Percentiles rank a stretch among this genome's conserved stretches.
Conservation (phyloP, 2,113 vertebrate genomes). For the Danio rerio region DNA sequence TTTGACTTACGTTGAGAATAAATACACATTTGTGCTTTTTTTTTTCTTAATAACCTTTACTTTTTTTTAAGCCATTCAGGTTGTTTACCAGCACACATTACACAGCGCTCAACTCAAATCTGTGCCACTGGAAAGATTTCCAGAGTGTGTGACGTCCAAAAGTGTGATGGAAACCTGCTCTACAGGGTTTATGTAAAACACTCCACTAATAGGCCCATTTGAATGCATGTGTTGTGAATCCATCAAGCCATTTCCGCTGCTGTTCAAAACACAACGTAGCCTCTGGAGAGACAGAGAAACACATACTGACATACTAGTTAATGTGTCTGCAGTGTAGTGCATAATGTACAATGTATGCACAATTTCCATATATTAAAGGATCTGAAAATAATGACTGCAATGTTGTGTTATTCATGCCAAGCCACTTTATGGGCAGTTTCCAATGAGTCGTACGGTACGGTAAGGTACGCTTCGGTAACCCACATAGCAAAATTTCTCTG, state of each 20-base stretch:
- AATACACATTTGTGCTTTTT: not conserved
- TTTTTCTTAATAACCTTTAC: not conserved
- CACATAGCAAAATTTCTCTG: no score
- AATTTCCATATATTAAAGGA: not conserved
- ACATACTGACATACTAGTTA: not conserved
- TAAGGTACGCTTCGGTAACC: no score
- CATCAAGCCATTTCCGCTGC: constrained; percentile 29
- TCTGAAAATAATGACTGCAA: no score
- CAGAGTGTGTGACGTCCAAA: not conserved
- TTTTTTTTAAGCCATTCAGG: not conserved
- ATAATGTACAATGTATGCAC: not conserved
- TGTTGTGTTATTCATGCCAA: no score
- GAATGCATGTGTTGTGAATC: constrained; percentile 37
- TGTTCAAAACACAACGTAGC: constrained; percentile 20
- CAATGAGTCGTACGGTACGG: no score
- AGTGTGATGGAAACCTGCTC: constrained; percentile 39
- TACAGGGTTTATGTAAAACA: constrained; percentile 36
- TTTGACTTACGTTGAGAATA: not conserved
- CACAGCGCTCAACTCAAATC: not conserved
- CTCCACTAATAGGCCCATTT: constrained; percentile 45
- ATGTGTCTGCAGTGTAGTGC: not conserved
- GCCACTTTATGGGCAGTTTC: no score
- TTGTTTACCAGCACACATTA: not conserved
- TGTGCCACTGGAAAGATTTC: not conserved
- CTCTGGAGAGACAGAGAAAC: constrained; percentile 13